A percentile compares a stretch with the other conserved stretches of the same genome.
These are phyloP conservation scores for Thamnophis elegans DNA, from an alignment of 2,797 vertebrate genomes.

Conservation along the genomic window DNA sequence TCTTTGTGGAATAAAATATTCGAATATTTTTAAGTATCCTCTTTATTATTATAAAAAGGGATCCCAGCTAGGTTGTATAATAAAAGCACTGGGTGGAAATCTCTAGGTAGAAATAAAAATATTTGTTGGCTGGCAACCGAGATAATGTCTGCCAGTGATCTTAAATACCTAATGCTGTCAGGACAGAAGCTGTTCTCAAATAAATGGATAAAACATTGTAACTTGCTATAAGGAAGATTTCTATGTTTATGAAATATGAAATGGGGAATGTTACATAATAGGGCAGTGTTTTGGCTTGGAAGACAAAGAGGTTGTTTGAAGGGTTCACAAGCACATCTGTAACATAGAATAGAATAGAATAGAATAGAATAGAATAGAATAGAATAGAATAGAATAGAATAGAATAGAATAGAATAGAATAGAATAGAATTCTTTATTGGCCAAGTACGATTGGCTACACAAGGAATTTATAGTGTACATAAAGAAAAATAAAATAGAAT, in stretches of 20 bases:
- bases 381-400: no score
- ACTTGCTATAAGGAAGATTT: background rate
- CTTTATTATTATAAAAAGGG: background rate
- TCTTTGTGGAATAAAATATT: conserved; percentile 56
- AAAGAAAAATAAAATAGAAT: no score
- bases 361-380: no score
- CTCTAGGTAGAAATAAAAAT: background rate
- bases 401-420: no score
- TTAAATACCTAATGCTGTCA: background rate
- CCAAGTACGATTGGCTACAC: no score
- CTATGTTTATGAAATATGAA: background rate
- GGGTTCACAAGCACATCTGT: background rate
- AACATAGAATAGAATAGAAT: background rate
- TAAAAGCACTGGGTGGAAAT: background rate
- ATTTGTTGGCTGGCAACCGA: background rate
- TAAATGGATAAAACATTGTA: background rate
- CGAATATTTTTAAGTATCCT: conserved; percentile 25
- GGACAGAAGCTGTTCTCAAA: background rate
- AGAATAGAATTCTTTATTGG: no score
- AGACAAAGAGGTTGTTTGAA: background rate
- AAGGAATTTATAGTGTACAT: no score
- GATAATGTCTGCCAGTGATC: background rate
- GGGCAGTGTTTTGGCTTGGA: background rate
- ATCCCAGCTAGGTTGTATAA: background rate
- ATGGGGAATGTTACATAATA: background rate